Evolutionary conservation across 2,113 vertebrate species (phyloP).

Genomic region (Bubo bubo): DNA sequence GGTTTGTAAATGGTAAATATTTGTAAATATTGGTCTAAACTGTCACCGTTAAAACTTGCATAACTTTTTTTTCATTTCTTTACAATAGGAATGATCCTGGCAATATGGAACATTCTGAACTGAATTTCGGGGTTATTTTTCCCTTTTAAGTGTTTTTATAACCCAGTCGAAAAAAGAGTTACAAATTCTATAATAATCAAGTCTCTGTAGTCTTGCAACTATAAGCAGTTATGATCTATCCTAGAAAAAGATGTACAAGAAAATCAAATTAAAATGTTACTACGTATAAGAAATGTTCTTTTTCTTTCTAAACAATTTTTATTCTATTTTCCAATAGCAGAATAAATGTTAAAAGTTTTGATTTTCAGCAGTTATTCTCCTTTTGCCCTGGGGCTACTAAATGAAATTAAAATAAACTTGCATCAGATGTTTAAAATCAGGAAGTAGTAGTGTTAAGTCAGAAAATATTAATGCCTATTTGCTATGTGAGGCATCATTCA

Average conservation of each 20-base stretch:
- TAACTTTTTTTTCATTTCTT: neutral
- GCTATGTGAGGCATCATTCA: neutral
- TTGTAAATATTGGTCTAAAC: neutral
- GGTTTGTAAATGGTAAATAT: neutral
- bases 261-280: neutral
- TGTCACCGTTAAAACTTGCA: neutral
- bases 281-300: neutral
- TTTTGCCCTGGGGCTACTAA: neutral
- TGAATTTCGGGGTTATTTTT: neutral
- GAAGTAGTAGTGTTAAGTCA: neutral
- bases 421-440: slow-evolving; percentile 6
- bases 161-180: neutral
- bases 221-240: neutral
- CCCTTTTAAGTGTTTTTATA: neutral
- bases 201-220: neutral
- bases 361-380: neutral
- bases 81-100: neutral
- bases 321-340: neutral
- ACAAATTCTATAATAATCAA: neutral
- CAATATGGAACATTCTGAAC: neutral
- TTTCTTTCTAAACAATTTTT: neutral
- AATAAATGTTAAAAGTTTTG: neutral
- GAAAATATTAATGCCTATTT: slow-evolving; percentile 38
- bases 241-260: neutral
- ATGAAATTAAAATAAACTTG: slow-evolving; percentile 30